phyloP scores from a whole-genome alignment of 1,140 invertebrate species.

The Drosophila murphyi region DNA sequence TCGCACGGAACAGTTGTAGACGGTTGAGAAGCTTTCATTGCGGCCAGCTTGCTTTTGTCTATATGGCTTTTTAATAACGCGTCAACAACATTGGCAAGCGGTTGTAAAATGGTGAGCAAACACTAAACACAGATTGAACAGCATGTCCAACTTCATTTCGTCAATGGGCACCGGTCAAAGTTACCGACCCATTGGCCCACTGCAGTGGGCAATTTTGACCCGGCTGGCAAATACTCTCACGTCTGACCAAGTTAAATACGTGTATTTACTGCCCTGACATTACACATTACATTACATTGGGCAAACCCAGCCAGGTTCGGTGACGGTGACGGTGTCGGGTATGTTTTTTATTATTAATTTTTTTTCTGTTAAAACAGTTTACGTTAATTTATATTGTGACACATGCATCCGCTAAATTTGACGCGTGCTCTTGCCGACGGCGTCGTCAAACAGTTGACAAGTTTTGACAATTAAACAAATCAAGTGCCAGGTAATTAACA shows the following conservation, averaged over 20 bases:
- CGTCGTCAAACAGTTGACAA: slow-evolving; percentile 67
- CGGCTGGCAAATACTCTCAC: slow-evolving; percentile 26
- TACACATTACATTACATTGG: slow-evolving; percentile 20
- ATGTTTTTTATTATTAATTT: neutral
- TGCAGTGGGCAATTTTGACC: slow-evolving; percentile 44
- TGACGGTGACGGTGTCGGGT: slow-evolving; percentile 18
- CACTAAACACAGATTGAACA: slow-evolving; percentile 27
- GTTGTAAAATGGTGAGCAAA: slow-evolving; percentile 62
- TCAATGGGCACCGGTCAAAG: slow-evolving; percentile 49
- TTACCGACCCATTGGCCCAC: slow-evolving; percentile 16
- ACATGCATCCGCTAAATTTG: slow-evolving; percentile 56
- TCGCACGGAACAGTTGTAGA: slow-evolving; percentile 45
- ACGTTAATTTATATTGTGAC: slow-evolving; percentile 80
- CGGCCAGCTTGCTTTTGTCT: slow-evolving; percentile 54
- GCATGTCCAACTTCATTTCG: slow-evolving; percentile 46
- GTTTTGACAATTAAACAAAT: slow-evolving; percentile 68
- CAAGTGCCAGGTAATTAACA: slow-evolving; percentile 58
- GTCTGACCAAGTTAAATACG: slow-evolving; percentile 19
- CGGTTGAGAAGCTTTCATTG: slow-evolving; percentile 45
- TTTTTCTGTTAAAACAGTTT: slow-evolving; percentile 78
- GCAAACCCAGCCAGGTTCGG: slow-evolving; percentile 38
- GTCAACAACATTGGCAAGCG: slow-evolving; percentile 62
- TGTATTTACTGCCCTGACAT: slow-evolving; percentile 16
- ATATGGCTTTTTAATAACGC: slow-evolving; percentile 79
- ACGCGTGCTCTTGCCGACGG: slow-evolving; percentile 45